Conservation (phyloP, 2,113 vertebrate genomes). For the Alligator sinensis region DNA sequence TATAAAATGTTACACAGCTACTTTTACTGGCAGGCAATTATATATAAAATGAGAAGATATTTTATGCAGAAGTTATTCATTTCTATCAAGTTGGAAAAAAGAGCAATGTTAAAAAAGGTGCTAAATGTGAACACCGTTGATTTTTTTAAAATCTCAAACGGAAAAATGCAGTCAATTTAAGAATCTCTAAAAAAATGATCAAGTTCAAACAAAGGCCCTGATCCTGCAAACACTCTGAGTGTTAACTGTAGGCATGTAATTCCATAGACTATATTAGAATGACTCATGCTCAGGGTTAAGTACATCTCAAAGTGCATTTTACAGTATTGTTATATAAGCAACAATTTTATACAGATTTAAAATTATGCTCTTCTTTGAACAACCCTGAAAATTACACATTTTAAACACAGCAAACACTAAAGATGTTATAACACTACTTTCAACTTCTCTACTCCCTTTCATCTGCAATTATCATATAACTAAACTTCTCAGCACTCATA, state of each 20-base stretch:
- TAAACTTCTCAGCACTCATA: not conserved
- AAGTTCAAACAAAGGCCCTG: not conserved
- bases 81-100: slow-evolving; percentile 4
- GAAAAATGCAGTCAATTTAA: not conserved
- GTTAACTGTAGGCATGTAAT: not conserved
- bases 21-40: slow-evolving; percentile 77
- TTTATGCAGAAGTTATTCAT: slow-evolving; percentile 34
- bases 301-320: not conserved
- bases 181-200: not conserved
- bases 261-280: not conserved
- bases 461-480: not conserved
- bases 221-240: not conserved
- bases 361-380: not conserved
- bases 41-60: slow-evolving; percentile 69
- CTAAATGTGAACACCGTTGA: slow-evolving; percentile 36
- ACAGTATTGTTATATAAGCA: not conserved
- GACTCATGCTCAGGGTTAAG: slow-evolving; percentile 18
- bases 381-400: not conserved
- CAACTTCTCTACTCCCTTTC: not conserved
- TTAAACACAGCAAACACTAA: not conserved
- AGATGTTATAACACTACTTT: not conserved
- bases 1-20: slow-evolving; percentile 74
- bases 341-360: slow-evolving; percentile 17
- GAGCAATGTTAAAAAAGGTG: slow-evolving; percentile 48
- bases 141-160: slow-evolving; percentile 67